Conservation (phyloP, 2,113 vertebrate genomes). For the Empidonax alnorum region DNA sequence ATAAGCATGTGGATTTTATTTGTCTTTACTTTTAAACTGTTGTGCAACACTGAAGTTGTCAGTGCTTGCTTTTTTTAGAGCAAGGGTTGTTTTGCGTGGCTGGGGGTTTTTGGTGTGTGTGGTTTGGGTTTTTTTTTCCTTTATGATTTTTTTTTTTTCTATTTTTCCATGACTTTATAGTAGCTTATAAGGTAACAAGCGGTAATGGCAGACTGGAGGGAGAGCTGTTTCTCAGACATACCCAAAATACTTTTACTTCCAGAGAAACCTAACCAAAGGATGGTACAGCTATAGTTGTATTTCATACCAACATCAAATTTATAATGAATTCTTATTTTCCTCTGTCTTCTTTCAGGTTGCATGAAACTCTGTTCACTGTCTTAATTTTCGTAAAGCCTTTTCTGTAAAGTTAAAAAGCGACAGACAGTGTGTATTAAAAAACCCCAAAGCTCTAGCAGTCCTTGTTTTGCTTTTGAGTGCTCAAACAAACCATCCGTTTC, state of each 20-base stretch:
- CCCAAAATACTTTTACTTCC: background rate
- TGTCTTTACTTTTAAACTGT: background rate
- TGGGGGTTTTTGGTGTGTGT: fast-evolving
- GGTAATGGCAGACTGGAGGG: background rate
- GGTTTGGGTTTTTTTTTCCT: background rate
- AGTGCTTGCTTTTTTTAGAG: background rate
- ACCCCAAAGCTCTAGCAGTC: background rate
- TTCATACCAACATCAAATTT: background rate
- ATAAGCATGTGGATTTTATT: conserved; percentile 4
- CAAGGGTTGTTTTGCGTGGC: background rate
- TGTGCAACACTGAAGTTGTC: background rate
- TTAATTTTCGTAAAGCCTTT: background rate
- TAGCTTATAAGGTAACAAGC: background rate
- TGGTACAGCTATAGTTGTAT: background rate
- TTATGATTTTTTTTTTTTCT: background rate
- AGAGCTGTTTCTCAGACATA: background rate
- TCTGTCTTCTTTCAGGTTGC: background rate
- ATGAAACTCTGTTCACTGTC: background rate
- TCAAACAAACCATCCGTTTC: background rate
- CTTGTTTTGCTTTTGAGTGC: background rate
- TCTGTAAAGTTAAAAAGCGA: background rate
- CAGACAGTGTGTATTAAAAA: background rate
- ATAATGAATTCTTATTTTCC: background rate
- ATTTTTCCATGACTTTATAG: background rate
- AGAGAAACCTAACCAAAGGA: background rate